Conservation (phyloP, 2,797 vertebrate species). For the Trachops cirrhosus region DNA sequence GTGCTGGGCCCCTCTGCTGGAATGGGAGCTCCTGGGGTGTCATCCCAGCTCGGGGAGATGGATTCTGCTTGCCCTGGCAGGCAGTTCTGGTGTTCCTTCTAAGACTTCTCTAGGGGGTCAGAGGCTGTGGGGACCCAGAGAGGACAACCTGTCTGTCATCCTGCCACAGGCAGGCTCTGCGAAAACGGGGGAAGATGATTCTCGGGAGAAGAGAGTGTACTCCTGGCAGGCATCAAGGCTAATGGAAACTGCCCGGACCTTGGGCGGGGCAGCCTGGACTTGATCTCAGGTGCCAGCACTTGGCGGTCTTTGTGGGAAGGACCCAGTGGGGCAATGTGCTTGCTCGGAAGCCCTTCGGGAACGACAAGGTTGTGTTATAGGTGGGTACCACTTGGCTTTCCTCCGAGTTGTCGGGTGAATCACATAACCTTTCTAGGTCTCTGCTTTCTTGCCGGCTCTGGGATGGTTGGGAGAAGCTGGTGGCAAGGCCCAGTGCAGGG, state of each 20-base stretch:
- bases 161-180: not conserved
- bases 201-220: rapidly evolving
- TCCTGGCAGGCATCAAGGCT: rapidly evolving
- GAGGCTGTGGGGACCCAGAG: not conserved
- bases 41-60: not conserved
- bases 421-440: not conserved
- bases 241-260: not conserved
- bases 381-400: not conserved
- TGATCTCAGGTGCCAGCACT: too few species aligned
- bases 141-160: not conserved
- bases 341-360: not conserved
- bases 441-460: not conserved
- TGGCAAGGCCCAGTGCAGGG: not conserved
- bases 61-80: not conserved
- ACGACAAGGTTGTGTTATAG: not conserved
- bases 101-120: not conserved
- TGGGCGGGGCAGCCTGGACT: not conserved
- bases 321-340: not conserved
- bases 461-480: not conserved
- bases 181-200: not conserved
- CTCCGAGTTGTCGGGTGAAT: not conserved
- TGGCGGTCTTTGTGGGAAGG: not conserved
- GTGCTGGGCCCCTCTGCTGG: not conserved
- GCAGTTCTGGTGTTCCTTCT: not conserved
- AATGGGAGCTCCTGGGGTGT: not conserved